phyloP scores from a whole-genome alignment of 23 tunicate genomes.

The Styela plicata region DNA sequence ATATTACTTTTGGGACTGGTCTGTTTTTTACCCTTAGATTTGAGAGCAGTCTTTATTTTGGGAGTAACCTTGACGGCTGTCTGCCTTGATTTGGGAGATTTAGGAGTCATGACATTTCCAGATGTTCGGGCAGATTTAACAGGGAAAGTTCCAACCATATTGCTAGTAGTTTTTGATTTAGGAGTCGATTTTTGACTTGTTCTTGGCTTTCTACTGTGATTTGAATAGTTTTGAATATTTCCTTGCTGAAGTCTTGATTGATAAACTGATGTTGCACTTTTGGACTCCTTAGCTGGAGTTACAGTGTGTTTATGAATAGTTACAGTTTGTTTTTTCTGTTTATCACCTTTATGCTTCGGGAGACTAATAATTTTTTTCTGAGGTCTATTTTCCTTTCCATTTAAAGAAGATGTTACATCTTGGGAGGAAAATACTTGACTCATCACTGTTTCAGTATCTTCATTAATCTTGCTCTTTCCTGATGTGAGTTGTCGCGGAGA shows the following conservation, averaged over 20 bases:
- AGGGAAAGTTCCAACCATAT: not conserved
- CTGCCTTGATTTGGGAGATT: constrained; percentile 5
- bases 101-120: not conserved
- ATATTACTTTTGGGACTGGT: not conserved
- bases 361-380: no score
- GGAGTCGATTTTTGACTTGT: not conserved
- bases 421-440: constrained; percentile 75
- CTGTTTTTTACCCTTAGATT: not conserved
- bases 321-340: not conserved
- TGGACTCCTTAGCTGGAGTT: not conserved
- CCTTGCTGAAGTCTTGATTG: not conserved
- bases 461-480: constrained; percentile 26
- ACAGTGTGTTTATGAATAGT: not conserved
- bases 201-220: not conserved
- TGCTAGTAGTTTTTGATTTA: not conserved
- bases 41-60: constrained; percentile 7
- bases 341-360: not conserved
- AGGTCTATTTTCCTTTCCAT: not conserved
- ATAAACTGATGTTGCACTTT: not conserved
- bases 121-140: not conserved
- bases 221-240: not conserved
- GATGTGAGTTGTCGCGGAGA: constrained; percentile 42
- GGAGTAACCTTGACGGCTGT: constrained; percentile 12
- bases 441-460: constrained; percentile 86
- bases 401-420: constrained; percentile 10